A percentile compares a stretch with the other conserved stretches of the same genome.
Conservation (phyloP, 2,797 vertebrate species). For the Acrossocheilus wenchowensis region DNA sequence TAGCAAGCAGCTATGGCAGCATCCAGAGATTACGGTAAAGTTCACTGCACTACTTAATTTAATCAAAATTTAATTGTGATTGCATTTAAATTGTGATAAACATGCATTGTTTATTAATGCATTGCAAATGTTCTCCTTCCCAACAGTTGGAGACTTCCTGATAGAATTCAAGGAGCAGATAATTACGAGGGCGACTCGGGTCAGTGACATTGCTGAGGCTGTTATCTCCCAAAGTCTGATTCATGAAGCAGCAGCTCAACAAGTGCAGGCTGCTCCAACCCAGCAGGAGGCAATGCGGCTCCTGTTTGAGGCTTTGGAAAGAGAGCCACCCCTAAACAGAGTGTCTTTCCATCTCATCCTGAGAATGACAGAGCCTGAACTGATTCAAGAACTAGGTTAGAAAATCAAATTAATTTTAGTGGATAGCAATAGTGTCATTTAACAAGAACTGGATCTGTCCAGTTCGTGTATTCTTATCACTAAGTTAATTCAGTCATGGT, state of each 20-base stretch:
- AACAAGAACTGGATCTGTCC: neutral
- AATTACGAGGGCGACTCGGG: slow-evolving; percentile 42
- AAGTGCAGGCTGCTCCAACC: slow-evolving; percentile 51
- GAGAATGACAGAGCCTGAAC: slow-evolving; percentile 58
- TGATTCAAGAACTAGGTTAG: slow-evolving; percentile 62
- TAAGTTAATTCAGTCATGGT: neutral
- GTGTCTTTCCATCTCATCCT: slow-evolving; percentile 60
- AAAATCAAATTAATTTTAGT: neutral
- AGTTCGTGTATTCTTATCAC: neutral
- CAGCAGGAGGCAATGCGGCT: slow-evolving; percentile 60
- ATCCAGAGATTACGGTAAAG: slow-evolving; percentile 60
- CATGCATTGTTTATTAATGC: neutral
- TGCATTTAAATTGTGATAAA: neutral
- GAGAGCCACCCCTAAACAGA: slow-evolving; percentile 54
- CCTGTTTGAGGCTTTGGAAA: slow-evolving; percentile 62
- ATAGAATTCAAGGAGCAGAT: slow-evolving; percentile 65
- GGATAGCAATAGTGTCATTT: neutral
- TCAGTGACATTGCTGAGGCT: slow-evolving; percentile 55
- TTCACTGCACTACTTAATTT: neutral
- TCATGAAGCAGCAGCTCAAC: slow-evolving; percentile 42
- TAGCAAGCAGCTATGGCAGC: slow-evolving; percentile 56
- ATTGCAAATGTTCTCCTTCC: neutral
- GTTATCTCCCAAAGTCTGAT: slow-evolving; percentile 64
- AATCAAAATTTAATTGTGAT: neutral
- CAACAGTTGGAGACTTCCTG: slow-evolving; percentile 62